A percentile compares a stretch with the other conserved stretches of the same genome.
phyloP scores from a whole-genome alignment of 2,888 invertebrate species.

The Chrysolina oricalcia region DNA sequence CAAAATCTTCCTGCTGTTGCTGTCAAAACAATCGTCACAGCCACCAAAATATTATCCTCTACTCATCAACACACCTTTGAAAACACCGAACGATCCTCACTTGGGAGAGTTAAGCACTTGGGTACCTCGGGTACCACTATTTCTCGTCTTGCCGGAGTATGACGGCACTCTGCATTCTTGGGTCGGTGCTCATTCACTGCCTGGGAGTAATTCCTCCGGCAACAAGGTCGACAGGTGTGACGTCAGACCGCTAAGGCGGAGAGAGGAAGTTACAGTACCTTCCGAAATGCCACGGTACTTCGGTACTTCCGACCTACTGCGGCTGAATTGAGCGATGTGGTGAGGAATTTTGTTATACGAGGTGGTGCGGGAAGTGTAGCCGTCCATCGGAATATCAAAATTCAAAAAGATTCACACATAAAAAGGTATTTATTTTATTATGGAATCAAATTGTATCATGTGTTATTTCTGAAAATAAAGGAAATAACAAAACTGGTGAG shows the following conservation, averaged over 20 bases:
- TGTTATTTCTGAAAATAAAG: no score
- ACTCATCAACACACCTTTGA: not conserved
- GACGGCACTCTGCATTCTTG: constrained; percentile 9
- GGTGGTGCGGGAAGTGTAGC: no score
- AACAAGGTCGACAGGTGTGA: constrained; percentile 10
- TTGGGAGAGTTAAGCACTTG: not conserved
- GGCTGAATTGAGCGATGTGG: not conserved
- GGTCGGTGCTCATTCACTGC: not conserved
- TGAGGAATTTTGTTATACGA: no score
- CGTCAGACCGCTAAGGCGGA: not conserved
- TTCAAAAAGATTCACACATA: no score
- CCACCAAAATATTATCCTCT: not conserved
- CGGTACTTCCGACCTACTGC: not conserved
- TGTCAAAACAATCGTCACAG: not conserved
- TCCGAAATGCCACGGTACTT: constrained; percentile 3
- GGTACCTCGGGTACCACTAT: not conserved
- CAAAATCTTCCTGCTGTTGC: not conserved
- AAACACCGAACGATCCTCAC: not conserved
- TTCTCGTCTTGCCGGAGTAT: not conserved
- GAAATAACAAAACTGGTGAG: no score
- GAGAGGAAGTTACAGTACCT: constrained; percentile 5
- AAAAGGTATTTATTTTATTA: no score
- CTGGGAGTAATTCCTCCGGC: not conserved
- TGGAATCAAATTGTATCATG: no score
- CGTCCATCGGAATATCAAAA: no score